phyloP scores from a whole-genome alignment of 1,140 invertebrate genomes.

The Drosophila arawakana region DNA sequence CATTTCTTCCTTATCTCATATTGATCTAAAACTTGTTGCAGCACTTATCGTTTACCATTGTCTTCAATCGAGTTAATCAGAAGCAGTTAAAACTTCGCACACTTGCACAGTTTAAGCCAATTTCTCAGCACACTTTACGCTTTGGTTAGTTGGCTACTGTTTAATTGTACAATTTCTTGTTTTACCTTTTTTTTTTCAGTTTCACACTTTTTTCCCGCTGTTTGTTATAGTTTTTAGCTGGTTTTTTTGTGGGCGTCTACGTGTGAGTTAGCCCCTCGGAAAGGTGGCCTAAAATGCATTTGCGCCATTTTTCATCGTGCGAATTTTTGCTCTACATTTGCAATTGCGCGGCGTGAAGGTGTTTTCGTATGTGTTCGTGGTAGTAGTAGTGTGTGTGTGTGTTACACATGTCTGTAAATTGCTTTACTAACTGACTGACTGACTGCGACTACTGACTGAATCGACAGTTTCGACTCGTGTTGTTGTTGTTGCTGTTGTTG shows the following conservation, averaged over 20 bases:
- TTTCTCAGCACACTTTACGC: conserved; percentile 32
- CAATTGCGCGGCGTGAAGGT: conserved; percentile 15
- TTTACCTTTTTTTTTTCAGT: conserved; percentile 13
- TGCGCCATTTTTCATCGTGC: conserved; percentile 47
- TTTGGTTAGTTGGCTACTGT: conserved; percentile 46
- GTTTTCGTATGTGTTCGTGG: not conserved
- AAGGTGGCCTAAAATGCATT: conserved; percentile 65
- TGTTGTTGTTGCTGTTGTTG: conserved; percentile 51
- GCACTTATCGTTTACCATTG: not conserved
- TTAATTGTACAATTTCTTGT: conserved; percentile 39
- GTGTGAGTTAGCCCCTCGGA: conserved; percentile 24
- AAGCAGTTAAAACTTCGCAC: not conserved
- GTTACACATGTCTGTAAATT: conserved; percentile 77
- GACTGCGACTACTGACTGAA: conserved; percentile 48
- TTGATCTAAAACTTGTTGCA: not conserved
- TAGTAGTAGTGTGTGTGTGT: conserved; percentile 12
- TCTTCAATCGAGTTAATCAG: not conserved
- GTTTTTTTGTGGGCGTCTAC: not conserved
- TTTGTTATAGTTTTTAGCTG: conserved; percentile 2
- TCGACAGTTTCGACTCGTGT: conserved; percentile 40
- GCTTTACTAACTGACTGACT: conserved; percentile 77
- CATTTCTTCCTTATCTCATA: not conserved
- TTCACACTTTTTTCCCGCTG: conserved; percentile 30
- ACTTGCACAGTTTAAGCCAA: conserved; percentile 16
- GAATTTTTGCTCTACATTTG: conserved; percentile 41